Conservation (phyloP, 1,140 invertebrate genomes). For the Cephus cinctus region DNA sequence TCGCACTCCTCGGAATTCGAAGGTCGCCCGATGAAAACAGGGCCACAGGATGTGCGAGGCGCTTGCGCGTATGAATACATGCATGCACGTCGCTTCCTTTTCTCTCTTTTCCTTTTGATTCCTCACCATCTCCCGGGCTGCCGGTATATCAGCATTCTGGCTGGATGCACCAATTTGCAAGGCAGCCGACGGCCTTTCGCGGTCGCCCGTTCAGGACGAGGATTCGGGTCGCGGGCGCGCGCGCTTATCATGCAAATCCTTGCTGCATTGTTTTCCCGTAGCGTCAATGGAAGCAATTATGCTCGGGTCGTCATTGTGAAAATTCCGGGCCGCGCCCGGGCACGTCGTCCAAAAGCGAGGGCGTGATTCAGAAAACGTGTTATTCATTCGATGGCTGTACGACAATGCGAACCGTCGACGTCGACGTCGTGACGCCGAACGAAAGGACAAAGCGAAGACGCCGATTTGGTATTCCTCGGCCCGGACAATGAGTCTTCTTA, state of each 20-base stretch:
- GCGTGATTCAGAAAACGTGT: constrained; percentile 26
- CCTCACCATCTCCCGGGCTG: constrained; percentile 10
- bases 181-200: constrained; percentile 22
- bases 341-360: constrained; percentile 15
- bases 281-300: no score
- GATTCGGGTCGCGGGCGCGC: constrained; percentile 21
- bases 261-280: no score
- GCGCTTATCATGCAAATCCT: constrained; percentile 36
- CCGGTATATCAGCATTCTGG: constrained; percentile 27
- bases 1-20: no score
- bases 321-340: constrained; percentile 7
- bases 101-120: constrained; percentile 11
- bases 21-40: no score
- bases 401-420: constrained; percentile 26
- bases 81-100: no score
- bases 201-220: constrained; percentile 26
- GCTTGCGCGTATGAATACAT: no score
- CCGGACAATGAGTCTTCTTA: no score
- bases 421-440: no score
- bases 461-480: no score
- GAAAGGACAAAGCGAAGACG: no score
- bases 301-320: no score
- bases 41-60: no score
- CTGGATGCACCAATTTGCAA: constrained; percentile 36
- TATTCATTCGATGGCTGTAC: constrained; percentile 31